Evolutionary conservation across 2,113 vertebrate genomes (phyloP).

Genomic region (Sinocyclocheilus anshuiensis): DNA sequence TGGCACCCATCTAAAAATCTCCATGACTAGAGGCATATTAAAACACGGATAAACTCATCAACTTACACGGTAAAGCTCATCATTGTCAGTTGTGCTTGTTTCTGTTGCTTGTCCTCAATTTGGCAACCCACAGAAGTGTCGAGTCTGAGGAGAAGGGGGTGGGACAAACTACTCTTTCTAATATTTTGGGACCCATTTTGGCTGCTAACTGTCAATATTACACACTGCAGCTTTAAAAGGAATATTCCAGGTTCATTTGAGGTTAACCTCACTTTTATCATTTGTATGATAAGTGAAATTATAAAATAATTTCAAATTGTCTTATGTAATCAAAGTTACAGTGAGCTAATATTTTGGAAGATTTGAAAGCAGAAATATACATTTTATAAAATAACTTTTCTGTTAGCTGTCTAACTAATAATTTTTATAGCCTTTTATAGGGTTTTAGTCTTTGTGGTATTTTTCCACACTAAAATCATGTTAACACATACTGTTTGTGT

Average conservation of each 20-base stretch:
- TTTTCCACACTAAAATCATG: background rate
- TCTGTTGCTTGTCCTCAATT: background rate
- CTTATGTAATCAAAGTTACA: background rate
- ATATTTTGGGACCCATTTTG: no score
- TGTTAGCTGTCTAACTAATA: background rate
- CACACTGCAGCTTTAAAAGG: background rate
- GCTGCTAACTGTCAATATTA: no score
- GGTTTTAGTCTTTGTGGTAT: background rate
- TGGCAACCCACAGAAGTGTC: background rate
- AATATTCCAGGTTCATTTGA: background rate
- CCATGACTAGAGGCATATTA: no score
- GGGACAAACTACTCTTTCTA: background rate
- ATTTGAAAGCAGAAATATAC: background rate
- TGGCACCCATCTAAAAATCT: no score
- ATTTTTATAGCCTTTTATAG: background rate
- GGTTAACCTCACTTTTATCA: background rate
- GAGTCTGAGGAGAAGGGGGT: background rate
- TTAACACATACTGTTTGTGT: background rate
- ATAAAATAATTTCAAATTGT: background rate
- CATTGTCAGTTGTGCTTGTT: no score
- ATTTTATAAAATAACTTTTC: background rate
- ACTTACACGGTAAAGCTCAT: no score
- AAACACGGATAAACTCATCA: no score
- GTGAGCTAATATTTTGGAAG: background rate
- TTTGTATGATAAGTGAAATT: background rate